phyloP scores from a whole-genome alignment of 92 coral and sea anemone species.

The Zoanthus sociatus region DNA sequence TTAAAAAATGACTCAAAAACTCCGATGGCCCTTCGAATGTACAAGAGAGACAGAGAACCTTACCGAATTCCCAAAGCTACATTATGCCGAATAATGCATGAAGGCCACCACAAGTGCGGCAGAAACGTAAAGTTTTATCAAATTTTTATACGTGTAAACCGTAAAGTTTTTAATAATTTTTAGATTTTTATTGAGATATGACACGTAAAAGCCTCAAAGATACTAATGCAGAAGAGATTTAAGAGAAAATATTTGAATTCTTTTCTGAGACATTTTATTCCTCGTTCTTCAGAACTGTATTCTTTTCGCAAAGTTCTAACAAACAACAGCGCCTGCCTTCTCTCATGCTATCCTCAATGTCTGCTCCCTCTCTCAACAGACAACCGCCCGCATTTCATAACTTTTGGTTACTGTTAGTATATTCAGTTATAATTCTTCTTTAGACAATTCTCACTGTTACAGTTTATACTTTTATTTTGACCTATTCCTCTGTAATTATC shows the following conservation, averaged over 20 bases:
- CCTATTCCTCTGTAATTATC: too few species aligned
- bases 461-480: too few species aligned
- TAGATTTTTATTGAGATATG: too few species aligned
- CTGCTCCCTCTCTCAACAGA: slow-evolving; percentile 49
- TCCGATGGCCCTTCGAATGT: slow-evolving; percentile 5
- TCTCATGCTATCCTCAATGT: slow-evolving; percentile 47
- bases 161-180: too few species aligned
- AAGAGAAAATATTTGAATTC: slow-evolving; percentile 17
- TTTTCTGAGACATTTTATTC: slow-evolving; percentile 35
- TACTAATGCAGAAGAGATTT: slow-evolving; percentile 26
- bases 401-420: slow-evolving; percentile 39
- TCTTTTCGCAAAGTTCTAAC: slow-evolving; percentile 33
- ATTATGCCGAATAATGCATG: slow-evolving; percentile 27
- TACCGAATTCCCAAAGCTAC: slow-evolving; percentile 21
- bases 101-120: too few species aligned
- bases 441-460: too few species aligned
- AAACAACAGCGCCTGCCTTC: slow-evolving; percentile 47
- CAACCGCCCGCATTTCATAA: slow-evolving; percentile 32
- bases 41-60: slow-evolving; percentile 32
- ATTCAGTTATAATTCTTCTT: too few species aligned
- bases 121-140: too few species aligned
- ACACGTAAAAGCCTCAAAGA: too few species aligned
- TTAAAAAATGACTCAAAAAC: background rate
- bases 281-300: slow-evolving; percentile 29
- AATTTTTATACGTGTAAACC: too few species aligned